Conservation (phyloP, 2,113 vertebrate species). For the Sitta europaea region DNA sequence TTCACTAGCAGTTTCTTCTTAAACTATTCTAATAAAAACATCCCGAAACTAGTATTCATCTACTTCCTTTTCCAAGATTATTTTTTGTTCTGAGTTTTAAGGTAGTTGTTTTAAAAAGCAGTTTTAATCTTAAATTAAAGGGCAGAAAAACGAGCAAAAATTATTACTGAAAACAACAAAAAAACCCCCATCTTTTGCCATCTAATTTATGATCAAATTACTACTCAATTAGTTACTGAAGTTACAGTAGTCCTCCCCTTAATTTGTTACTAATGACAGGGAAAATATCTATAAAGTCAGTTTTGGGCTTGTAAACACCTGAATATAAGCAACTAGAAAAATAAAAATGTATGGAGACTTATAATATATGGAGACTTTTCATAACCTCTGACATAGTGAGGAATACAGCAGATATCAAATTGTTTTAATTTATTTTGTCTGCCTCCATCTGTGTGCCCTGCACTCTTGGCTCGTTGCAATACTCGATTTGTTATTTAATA, state of each 20-base stretch:
- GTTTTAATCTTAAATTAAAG: neutral
- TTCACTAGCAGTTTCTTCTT: conserved; percentile 48
- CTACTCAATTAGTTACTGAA: neutral
- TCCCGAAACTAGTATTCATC: conserved; percentile 1
- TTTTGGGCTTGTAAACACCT: neutral
- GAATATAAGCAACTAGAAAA: neutral
- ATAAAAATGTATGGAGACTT: neutral
- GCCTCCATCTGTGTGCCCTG: neutral
- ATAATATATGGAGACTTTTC: neutral
- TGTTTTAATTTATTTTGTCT: conserved; percentile 34
- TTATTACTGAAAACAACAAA: neutral
- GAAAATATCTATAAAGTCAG: neutral
- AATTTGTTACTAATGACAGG: neutral
- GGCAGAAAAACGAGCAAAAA: neutral
- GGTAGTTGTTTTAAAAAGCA: neutral
- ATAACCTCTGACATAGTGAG: neutral
- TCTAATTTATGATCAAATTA: neutral
- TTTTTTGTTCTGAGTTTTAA: neutral
- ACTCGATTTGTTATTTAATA: conserved; percentile 46
- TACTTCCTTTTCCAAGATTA: neutral
- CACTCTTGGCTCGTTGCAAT: neutral
- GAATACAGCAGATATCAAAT: neutral
- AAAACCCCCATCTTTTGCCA: neutral
- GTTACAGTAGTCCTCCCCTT: neutral
- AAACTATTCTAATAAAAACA: conserved; percentile 59